Percentiles rank a stretch among this genome's conserved stretches.
Conservation (phyloP, 2,888 invertebrate species). For the Bellardia pandia region DNA sequence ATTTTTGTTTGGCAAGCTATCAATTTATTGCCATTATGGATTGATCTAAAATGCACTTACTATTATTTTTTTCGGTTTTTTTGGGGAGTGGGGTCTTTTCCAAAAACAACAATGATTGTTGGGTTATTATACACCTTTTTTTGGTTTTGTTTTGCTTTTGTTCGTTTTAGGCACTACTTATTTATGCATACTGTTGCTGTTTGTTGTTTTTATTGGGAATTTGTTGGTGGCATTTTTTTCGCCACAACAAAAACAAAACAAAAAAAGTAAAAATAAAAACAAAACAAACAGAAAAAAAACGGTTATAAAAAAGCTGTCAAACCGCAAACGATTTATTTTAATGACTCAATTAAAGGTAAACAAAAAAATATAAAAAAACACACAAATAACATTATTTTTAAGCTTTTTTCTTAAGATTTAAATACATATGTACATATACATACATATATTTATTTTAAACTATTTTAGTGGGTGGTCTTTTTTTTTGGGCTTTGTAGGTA, state of each 20-base stretch:
- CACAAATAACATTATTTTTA: conserved; percentile 74
- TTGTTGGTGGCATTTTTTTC: conserved; percentile 65
- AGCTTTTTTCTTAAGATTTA: conserved; percentile 10
- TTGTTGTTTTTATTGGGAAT: conserved; percentile 60
- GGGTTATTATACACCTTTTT: conserved; percentile 58
- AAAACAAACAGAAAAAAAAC: conserved; percentile 33
- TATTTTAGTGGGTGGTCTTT: conserved; percentile 47
- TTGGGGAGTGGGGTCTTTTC: conserved; percentile 65
- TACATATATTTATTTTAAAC: conserved; percentile 22
- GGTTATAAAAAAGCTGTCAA: conserved; percentile 72
- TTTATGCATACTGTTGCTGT: conserved; percentile 23
- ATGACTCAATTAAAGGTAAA: conserved; percentile 82
- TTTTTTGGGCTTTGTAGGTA: conserved; percentile 44
- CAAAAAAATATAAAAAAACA: conserved; percentile 80
- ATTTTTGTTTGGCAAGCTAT: conserved; percentile 63
- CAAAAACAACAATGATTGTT: conserved; percentile 58
- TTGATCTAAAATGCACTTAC: conserved; percentile 64
- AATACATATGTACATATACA: background rate
- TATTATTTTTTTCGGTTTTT: conserved; percentile 38
- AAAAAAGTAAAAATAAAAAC: conserved; percentile 18
- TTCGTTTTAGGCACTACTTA: background rate
- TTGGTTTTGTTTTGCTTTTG: conserved; percentile 45
- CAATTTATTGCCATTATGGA: conserved; percentile 69
- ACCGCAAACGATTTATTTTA: conserved; percentile 81
- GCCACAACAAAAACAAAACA: conserved; percentile 22